Conservation (phyloP, 2,797 vertebrate genomes). For the Pogonophryne albipinna region DNA sequence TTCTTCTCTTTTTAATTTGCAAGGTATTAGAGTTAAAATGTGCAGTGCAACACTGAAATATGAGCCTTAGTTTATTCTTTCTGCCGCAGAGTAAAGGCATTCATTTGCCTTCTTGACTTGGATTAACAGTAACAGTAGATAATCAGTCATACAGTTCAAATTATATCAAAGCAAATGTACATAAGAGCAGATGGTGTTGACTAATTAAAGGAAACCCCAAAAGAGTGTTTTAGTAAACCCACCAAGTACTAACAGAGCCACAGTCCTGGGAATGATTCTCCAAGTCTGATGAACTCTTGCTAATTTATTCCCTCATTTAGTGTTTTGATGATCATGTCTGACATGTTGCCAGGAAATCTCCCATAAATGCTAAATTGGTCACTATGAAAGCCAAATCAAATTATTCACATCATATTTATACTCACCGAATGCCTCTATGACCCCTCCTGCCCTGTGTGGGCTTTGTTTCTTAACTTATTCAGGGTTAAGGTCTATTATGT, state of each 20-base stretch:
- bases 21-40: slow-evolving; percentile 36
- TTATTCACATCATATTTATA: not conserved
- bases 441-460: not conserved
- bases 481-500: not conserved
- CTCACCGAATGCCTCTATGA: not conserved
- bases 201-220: not conserved
- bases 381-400: slow-evolving; percentile 1
- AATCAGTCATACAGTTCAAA: slow-evolving; percentile 15
- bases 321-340: not conserved
- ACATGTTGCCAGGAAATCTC: not conserved
- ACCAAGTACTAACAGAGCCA: not conserved
- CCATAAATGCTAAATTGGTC: not conserved
- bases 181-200: not conserved
- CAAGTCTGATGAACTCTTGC: not conserved
- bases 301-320: not conserved
- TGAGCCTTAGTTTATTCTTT: slow-evolving; percentile 7
- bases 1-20: slow-evolving; percentile 43
- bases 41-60: slow-evolving; percentile 26
- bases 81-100: not conserved
- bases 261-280: not conserved
- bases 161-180: not conserved
- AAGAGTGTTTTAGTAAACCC: not conserved
- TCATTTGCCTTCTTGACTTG: slow-evolving; percentile 15
- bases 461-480: not conserved
- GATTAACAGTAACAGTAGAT: slow-evolving; percentile 8